Evolutionary conservation across 2,113 vertebrate genomes (phyloP).

Genomic region (western clawed frog (Xenopus tropicalis)): DNA sequence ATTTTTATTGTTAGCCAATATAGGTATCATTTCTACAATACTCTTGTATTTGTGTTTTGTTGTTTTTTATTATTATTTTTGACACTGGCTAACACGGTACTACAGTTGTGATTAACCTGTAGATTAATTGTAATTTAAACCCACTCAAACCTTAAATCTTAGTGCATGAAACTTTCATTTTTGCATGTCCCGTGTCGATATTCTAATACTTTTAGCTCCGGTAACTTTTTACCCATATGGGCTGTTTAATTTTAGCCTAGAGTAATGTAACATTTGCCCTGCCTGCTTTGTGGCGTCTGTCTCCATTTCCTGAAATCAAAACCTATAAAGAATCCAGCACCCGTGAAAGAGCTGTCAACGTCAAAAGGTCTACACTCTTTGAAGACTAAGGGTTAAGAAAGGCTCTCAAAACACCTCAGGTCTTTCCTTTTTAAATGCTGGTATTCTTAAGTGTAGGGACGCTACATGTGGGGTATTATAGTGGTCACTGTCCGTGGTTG

Average conservation of each 20-base stretch:
- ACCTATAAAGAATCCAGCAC: slow-evolving; percentile 42
- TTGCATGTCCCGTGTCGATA: too few species aligned
- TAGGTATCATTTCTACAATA: too few species aligned
- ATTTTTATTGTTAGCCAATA: too few species aligned
- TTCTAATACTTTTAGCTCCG: slow-evolving; percentile 28
- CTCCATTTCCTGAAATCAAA: slow-evolving; percentile 47
- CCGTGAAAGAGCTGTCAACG: slow-evolving; percentile 27
- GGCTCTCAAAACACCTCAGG: not conserved
- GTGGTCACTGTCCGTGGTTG: too few species aligned
- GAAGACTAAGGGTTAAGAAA: slow-evolving; percentile 1
- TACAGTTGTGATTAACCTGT: too few species aligned
- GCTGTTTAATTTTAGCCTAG: slow-evolving; percentile 39
- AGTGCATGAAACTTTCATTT: too few species aligned
- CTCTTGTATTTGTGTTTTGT: too few species aligned
- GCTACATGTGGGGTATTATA: not conserved
- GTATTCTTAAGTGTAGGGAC: not conserved
- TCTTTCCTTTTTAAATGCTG: not conserved
- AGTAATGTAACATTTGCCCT: slow-evolving; percentile 45
- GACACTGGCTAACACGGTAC: too few species aligned
- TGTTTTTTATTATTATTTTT: too few species aligned
- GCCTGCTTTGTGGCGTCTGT: slow-evolving; percentile 28
- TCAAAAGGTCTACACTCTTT: slow-evolving; percentile 1
- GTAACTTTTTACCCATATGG: slow-evolving; percentile 38
- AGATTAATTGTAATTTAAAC: too few species aligned
- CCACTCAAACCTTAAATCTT: too few species aligned